A percentile compares a stretch with the other conserved stretches of the same genome.
phyloP scores from a whole-genome alignment of 2,113 vertebrate genomes.

The Cavia porcellus region DNA sequence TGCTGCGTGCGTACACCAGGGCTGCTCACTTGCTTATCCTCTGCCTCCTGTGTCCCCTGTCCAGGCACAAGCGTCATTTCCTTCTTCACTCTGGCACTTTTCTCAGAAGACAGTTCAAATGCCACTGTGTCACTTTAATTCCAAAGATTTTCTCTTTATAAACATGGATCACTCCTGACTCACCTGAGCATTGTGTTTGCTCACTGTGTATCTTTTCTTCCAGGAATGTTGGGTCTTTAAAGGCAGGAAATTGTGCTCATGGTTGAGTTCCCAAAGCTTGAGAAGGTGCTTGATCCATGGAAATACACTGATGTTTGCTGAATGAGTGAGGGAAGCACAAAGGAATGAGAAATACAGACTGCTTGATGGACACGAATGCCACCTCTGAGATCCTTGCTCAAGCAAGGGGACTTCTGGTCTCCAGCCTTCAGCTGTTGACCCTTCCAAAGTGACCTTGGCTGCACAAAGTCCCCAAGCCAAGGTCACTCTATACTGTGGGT shows the following conservation, averaged over 20 bases:
- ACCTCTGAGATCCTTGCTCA: background rate
- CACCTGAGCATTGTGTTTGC: background rate
- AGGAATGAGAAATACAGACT: background rate
- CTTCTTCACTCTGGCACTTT: background rate
- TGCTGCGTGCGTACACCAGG: fast-evolving
- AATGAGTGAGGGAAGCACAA: background rate
- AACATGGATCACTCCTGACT: background rate
- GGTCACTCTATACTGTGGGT: background rate
- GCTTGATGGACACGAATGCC: background rate
- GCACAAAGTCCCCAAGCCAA: background rate
- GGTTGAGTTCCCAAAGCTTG: background rate
- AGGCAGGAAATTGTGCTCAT: background rate
- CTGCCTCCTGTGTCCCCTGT: background rate
- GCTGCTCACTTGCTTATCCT: background rate
- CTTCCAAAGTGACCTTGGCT: background rate
- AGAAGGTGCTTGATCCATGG: background rate
- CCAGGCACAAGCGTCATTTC: background rate
- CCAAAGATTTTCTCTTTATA: background rate
- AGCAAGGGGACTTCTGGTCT: background rate
- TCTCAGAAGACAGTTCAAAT: background rate
- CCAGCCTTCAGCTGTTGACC: background rate
- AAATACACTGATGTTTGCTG: background rate
- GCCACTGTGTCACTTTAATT: background rate
- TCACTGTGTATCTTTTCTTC: background rate
- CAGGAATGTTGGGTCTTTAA: background rate